These are phyloP conservation scores for Knipowitschia caucasica DNA, from an alignment of 2,797 vertebrate genomes.

Conservation along the genomic window DNA sequence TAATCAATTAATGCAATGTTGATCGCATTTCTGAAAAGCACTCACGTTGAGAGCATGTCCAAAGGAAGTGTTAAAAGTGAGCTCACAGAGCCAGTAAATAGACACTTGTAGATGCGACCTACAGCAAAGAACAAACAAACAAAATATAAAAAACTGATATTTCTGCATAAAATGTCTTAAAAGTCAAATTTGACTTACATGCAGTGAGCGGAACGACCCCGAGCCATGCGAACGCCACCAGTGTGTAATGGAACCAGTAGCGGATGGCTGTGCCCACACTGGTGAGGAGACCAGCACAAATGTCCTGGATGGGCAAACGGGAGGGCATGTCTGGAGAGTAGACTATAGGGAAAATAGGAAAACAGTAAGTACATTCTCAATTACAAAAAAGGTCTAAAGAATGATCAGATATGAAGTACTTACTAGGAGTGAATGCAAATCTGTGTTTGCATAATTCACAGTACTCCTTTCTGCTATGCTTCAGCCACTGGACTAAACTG, in stretches of 20 bases:
- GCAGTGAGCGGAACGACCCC: constrained; percentile 99
- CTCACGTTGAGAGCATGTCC: constrained; percentile 99
- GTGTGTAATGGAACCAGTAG: constrained; percentile 99
- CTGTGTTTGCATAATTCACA: constrained; percentile 99
- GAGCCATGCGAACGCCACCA: constrained; percentile 99
- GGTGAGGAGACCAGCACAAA: constrained; percentile 95
- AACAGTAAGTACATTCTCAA: too few species aligned
- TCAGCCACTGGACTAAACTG: constrained; percentile 99
- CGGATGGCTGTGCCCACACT: constrained; percentile 98
- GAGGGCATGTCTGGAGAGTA: constrained; percentile 99
- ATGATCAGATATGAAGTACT: constrained; percentile 68
- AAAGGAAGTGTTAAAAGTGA: constrained; percentile 96
- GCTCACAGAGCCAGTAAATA: constrained; percentile 99
- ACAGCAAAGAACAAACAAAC: neutral
- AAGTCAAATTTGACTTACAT: constrained; percentile 80
- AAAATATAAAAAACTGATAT: neutral
- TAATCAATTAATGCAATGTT: neutral
- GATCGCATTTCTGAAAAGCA: neutral
- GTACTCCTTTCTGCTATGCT: constrained; percentile 99
- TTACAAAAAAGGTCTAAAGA: neutral
- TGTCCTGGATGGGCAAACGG: constrained; percentile 97
- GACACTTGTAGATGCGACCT: constrained; percentile 99
- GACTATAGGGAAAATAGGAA: constrained; percentile 78
- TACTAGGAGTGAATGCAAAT: constrained; percentile 99
- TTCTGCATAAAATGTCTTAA: neutral